Evolutionary conservation across 2,113 vertebrate genomes (phyloP).

Genomic region (Corythoichthys intestinalis): DNA sequence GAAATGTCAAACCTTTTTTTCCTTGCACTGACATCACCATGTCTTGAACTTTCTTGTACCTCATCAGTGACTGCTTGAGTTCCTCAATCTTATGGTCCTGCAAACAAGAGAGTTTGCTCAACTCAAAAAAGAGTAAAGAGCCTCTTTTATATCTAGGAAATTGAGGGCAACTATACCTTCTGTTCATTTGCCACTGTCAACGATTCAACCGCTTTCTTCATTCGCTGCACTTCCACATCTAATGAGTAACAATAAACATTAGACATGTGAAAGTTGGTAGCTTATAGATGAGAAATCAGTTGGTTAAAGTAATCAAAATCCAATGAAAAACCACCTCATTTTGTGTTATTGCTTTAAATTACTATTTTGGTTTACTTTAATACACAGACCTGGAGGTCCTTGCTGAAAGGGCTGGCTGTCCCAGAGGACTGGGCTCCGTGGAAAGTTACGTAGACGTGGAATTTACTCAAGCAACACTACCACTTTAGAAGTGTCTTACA

Average conservation of each 20-base stretch:
- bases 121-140: background rate
- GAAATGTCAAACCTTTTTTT: constrained; percentile 78
- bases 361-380: background rate
- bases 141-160: background rate
- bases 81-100: constrained; percentile 97
- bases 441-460: background rate
- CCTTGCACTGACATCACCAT: constrained; percentile 83
- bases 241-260: constrained; percentile 19
- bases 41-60: constrained; percentile 94
- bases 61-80: constrained; percentile 84
- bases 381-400: background rate
- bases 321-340: constrained; percentile 1
- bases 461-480: background rate
- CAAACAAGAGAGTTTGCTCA: background rate
- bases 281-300: constrained; percentile 1
- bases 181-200: constrained; percentile 89
- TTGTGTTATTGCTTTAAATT: background rate
- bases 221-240: constrained; percentile 96
- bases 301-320: constrained; percentile 5
- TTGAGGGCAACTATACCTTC: constrained; percentile 54
- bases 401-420: background rate
- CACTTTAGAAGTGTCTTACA: background rate
- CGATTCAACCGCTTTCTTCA: constrained; percentile 94
- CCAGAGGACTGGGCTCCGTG: background rate
- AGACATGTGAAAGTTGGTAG: background rate